phyloP scores from a whole-genome alignment of 1,140 invertebrate genomes.

The Calephelis nemesis region DNA sequence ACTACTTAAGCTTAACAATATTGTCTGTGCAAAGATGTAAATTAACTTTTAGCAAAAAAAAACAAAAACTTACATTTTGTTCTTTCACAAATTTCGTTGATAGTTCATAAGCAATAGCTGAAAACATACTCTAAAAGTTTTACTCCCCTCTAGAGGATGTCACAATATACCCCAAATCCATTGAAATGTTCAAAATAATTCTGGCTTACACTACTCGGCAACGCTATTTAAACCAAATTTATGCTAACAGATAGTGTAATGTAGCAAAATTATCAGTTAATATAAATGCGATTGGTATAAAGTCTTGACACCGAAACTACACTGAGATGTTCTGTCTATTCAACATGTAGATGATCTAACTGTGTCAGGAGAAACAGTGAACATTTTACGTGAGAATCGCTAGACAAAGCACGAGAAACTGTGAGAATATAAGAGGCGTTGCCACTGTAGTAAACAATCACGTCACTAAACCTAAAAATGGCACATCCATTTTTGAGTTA shows the following conservation, averaged over 20 bases:
- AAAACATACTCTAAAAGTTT: slow-evolving; percentile 49
- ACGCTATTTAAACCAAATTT: no score
- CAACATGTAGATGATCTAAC: slow-evolving; percentile 5
- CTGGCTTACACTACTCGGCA: not conserved
- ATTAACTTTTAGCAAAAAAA: no score
- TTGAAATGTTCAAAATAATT: not conserved
- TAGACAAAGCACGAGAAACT: slow-evolving; percentile 72
- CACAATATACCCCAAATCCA: not conserved
- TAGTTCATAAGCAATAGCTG: slow-evolving; percentile 63
- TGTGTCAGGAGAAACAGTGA: slow-evolving; percentile 37
- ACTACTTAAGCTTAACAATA: no score
- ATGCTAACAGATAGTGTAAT: no score
- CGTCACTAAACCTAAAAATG: slow-evolving; percentile 68
- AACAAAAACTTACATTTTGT: slow-evolving; percentile 49
- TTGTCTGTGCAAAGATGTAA: no score
- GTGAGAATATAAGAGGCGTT: slow-evolving; percentile 76
- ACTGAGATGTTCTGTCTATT: not conserved
- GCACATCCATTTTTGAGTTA: slow-evolving; percentile 31
- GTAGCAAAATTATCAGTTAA: not conserved
- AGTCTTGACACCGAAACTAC: slow-evolving; percentile 7
- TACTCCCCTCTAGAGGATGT: slow-evolving; percentile 5
- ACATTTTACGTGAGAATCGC: slow-evolving; percentile 57
- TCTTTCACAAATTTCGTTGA: slow-evolving; percentile 66
- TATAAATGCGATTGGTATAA: not conserved
- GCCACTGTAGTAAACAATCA: slow-evolving; percentile 78